A percentile compares a stretch with the other conserved stretches of the same genome.
Conservation (phyloP, 2,113 vertebrate genomes). For the Cyprinus carpio region DNA sequence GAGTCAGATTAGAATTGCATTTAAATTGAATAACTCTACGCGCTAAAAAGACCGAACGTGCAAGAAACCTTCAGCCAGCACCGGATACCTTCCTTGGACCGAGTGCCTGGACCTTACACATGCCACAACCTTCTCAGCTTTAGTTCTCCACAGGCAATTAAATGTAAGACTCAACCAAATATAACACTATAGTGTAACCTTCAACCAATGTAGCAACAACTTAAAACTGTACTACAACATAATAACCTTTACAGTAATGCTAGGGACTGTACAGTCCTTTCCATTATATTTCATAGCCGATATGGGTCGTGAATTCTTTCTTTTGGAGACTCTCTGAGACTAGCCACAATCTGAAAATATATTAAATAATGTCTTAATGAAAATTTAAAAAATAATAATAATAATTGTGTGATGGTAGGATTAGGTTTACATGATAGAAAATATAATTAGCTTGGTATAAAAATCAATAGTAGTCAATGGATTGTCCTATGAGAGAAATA, state of each 20-base stretch:
- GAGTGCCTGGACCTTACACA: too few relatives aligned
- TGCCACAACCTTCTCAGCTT: not conserved
- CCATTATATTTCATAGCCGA: not conserved
- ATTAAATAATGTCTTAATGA: not conserved
- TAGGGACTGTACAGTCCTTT: too few relatives aligned
- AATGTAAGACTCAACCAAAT: not conserved
- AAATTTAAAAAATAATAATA: not conserved
- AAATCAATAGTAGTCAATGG: not conserved
- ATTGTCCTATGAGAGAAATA: not conserved
- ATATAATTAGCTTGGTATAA: not conserved
- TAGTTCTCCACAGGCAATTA: not conserved
- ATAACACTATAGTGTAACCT: not conserved
- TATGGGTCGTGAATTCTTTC: not conserved
- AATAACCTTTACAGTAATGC: not conserved
- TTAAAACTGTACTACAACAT: not conserved
- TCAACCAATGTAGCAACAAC: not conserved
- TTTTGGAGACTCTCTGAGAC: not conserved
- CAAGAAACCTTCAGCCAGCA: too few relatives aligned
- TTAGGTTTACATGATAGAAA: not conserved
- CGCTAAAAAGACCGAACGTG: too few relatives aligned
- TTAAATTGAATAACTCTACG: too few relatives aligned
- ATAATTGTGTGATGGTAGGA: too few relatives aligned
- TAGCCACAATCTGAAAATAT: too few relatives aligned
- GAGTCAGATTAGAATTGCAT: too few relatives aligned
- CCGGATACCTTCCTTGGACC: too few relatives aligned